Percentiles rank a stretch among this genome's conserved stretches.
Conservation (phyloP, 92 coral and sea anemone species). For the Anthopleura xanthogrammica region DNA sequence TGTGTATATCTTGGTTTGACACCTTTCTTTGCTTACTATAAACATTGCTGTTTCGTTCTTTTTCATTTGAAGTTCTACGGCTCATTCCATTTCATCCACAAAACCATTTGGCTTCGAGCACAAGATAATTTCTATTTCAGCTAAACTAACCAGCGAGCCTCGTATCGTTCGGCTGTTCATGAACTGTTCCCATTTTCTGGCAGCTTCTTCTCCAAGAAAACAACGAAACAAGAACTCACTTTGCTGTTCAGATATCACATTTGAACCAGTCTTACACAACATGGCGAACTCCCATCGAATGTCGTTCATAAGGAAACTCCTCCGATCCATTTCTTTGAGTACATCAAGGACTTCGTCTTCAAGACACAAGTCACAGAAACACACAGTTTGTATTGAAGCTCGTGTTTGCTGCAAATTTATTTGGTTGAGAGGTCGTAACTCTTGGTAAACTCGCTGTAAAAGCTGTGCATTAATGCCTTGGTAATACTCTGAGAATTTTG, state of each 20-base stretch:
- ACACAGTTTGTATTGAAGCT: conserved; percentile 58
- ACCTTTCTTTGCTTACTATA: too few species aligned
- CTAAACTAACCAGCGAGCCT: conserved; percentile 40
- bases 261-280: conserved; percentile 38
- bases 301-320: conserved; percentile 57
- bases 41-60: too few species aligned
- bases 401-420: conserved; percentile 49
- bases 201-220: conserved; percentile 40
- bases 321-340: conserved; percentile 55
- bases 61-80: too few species aligned
- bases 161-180: conserved; percentile 30
- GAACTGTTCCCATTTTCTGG: conserved; percentile 43
- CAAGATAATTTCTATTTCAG: conserved; percentile 49
- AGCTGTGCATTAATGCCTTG: conserved; percentile 33
- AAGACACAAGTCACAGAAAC: conserved; percentile 53
- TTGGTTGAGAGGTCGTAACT: conserved; percentile 46
- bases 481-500: conserved; percentile 20
- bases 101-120: conserved; percentile 18
- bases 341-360: conserved; percentile 56
- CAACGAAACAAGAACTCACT: conserved; percentile 44
- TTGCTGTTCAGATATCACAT: conserved; percentile 37
- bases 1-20: too few species aligned
- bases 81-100: neutral
- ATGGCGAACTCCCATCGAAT: conserved; percentile 62
- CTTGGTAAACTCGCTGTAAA: conserved; percentile 44